Conservation (phyloP, 2,888 invertebrate species). For the Capitulum mitella region DNA sequence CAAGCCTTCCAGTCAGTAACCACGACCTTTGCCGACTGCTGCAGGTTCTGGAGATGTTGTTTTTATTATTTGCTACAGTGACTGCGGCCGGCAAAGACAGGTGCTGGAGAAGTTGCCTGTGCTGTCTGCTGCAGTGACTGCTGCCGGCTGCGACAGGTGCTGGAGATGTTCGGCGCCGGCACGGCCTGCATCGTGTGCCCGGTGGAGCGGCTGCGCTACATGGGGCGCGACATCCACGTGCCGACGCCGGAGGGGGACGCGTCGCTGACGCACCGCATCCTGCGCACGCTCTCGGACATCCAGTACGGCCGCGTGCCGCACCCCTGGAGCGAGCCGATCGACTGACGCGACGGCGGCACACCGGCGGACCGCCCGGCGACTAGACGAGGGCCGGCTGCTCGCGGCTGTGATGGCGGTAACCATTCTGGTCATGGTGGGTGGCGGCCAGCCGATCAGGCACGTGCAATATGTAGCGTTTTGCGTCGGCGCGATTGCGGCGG, state of each 20-base stretch:
- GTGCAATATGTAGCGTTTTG: not conserved
- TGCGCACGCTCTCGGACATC: constrained; percentile 72
- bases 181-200: constrained; percentile 95
- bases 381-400: not conserved
- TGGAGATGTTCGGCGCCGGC: constrained; percentile 96
- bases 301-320: constrained; percentile 76
- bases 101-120: not conserved
- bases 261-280: constrained; percentile 65
- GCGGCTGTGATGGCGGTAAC: not conserved
- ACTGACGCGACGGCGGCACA: constrained; percentile 38
- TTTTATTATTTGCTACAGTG: too few species aligned
- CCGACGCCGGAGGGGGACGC: constrained; percentile 64
- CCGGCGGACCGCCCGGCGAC: not conserved
- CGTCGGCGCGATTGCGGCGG: not conserved
- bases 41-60: too few species aligned
- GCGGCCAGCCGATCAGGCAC: not conserved
- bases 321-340: constrained; percentile 65
- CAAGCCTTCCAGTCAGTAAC: too few species aligned
- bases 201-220: constrained; percentile 73
- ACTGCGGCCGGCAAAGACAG: too few species aligned
- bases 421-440: not conserved
- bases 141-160: too few species aligned
- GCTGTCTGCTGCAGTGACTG: too few species aligned
- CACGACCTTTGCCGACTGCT: too few species aligned
- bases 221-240: constrained; percentile 57